Base-by-base conservation (phyloP, 2,113 vertebrate genomes). In the Periophthalmus modestus region DNA sequence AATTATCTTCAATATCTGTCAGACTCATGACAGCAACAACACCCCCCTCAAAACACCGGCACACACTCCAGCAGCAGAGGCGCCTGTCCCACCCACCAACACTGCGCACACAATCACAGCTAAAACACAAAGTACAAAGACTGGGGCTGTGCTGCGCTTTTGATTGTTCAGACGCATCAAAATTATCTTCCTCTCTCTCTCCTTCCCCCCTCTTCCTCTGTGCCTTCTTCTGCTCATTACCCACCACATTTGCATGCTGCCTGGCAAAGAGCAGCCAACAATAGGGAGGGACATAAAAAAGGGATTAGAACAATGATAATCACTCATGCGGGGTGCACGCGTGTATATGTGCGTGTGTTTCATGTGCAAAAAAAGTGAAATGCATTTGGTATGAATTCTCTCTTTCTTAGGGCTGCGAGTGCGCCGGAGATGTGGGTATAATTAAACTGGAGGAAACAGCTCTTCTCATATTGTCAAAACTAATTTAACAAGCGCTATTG, bases 1-100 rank as follows among this genome's bases (percentile, higher is more conserved):
- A 93, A 94, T 94, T 94, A 94, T 93, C 92, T 92, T 92, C 92
- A 94, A 94, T 94, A 94, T 92, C 93, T 93, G 92, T 94, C 93
- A 94, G 91, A 87, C 86, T 90, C 87, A 92, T 93, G 93, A 93
- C 93, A 93, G 92, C 89, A 90, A 85, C 74, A 80, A 36, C 73
- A 65, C 80, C 65, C 79, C 66, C 57, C 57, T 59, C 57, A 23
- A 59, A 68, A 16, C n/a, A n/a, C 39, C 54, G 13, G 21, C 66
- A 18, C 57, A 19, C 57, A 28, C 21, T 13, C 57, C 23, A 47
- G 39, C 33, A 75, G 50, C 77, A 28, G 39, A 24, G 72, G 50
- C 74, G n/a, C 28, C 71, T 52, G 66, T 0, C 68, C 73, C 78
- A 67, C 73, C 61, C 75, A 77, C 82, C 79, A 77, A 75, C 85